Evolutionary conservation across 1,140 invertebrate genomes (phyloP), one percentile per base, ranked within the genome.

Genomic region (Meloidogyne floridensis): DNA sequence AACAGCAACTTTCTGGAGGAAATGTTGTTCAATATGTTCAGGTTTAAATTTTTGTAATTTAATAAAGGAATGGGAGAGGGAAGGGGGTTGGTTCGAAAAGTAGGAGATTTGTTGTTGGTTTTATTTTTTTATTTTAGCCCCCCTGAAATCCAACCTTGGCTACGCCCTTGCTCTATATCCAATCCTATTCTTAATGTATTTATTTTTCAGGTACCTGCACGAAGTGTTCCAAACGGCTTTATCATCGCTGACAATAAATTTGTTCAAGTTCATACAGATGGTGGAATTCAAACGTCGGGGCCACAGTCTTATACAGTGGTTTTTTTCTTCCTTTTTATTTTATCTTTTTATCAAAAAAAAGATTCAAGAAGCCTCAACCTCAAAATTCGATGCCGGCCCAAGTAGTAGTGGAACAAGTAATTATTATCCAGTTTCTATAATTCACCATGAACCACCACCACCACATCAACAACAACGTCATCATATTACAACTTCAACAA

Each of bases 21-120:
- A 79, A 79, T 18, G 65, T 79, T 54, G 77, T 79, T 72, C 77
- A 79, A 79, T 79, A 79, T 72, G 18, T 79, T 79, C 77, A 79
- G 65, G 77, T 79, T 47, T 11, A 65, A 3, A 47, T 18, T 75
- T 53, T 10, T 47, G 11, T 13, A 47, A 51, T 73, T 73, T 73
- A 73, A 15, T 32, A 32, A 32, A 32, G 1, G 32, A 32, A 32
- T 32, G 32, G 42, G 13, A 13, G 72, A 4, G 51, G 74, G 13
- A 18, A 18, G 54, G n/a, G 74, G 54, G n/a, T 4, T 18, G 32
- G 32, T 32, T 32, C 32, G 32, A 32, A 32, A 32, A 32, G 32
- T 32, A 32, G 32, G 32, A 32, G 32, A 32, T 32, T 32, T 32
- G 32, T 32, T 32, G 32, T 32, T 32, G 32, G 32, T 32, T 32